Evolutionary conservation across 2,888 invertebrate genomes (phyloP).

Genomic region (Aelia acuminata): DNA sequence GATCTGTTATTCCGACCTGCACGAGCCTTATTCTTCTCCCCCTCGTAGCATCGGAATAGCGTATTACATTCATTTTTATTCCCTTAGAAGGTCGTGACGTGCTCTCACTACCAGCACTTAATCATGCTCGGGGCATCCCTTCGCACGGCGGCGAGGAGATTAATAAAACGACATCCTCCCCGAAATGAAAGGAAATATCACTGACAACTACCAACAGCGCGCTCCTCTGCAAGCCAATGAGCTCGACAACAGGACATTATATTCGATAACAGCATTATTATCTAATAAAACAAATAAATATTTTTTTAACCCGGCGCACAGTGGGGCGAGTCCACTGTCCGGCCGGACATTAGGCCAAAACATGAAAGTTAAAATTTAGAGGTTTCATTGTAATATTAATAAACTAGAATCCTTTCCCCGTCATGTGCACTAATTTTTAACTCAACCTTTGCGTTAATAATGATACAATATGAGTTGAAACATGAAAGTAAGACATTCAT

Average conservation of each 20-base stretch:
- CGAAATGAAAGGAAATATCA: constrained; percentile 24
- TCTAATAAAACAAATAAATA: not conserved
- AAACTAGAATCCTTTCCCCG: too few species aligned
- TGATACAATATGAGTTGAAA: too few species aligned
- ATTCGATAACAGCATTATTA: not conserved
- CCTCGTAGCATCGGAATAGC: constrained; percentile 15
- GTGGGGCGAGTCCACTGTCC: too few species aligned
- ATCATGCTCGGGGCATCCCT: constrained; percentile 23
- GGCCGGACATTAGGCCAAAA: too few species aligned
- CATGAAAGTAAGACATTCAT: too few species aligned
- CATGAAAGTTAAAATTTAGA: too few species aligned
- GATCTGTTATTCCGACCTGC: constrained; percentile 7
- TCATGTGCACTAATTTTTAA: too few species aligned
- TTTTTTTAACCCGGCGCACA: too few species aligned
- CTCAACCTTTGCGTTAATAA: too few species aligned
- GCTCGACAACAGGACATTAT: not conserved
- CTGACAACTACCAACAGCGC: not conserved
- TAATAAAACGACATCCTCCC: constrained; percentile 24
- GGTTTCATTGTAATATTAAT: too few species aligned
- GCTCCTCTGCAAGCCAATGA: not conserved
- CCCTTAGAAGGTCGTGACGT: not conserved
- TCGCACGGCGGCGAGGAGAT: constrained; percentile 2
- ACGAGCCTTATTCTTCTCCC: constrained; percentile 1
- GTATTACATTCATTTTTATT: constrained; percentile 47
- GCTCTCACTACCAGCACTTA: not conserved